Evolutionary conservation across 2,888 invertebrate species (phyloP).

Genomic region (Lymantria monacha): DNA sequence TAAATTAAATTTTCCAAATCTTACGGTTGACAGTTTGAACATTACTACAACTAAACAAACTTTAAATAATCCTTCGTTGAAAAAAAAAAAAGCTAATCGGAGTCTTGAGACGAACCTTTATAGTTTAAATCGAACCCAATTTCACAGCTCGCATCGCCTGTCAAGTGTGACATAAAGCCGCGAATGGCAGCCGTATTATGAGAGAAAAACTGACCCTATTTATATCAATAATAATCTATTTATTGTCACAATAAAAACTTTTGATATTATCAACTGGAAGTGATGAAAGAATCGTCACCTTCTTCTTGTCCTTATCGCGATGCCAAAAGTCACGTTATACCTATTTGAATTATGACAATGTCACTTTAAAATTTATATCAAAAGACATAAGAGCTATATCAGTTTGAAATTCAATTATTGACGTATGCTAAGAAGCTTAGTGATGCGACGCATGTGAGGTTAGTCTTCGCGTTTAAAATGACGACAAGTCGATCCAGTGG

Average conservation of each 20-base stretch:
- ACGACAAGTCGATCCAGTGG: constrained; percentile 61
- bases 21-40: constrained; percentile 46
- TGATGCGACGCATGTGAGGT: constrained; percentile 63
- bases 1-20: constrained; percentile 35
- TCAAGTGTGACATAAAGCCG: constrained; percentile 78
- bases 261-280: constrained; percentile 73
- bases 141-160: constrained; percentile 80
- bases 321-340: constrained; percentile 73
- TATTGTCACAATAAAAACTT: constrained; percentile 80
- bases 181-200: constrained; percentile 73
- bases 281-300: constrained; percentile 80
- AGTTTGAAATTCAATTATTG: constrained; percentile 22
- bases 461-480: constrained; percentile 59
- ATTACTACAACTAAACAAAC: constrained; percentile 72
- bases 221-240: constrained; percentile 80
- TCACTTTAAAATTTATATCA: constrained; percentile 14
- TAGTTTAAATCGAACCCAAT: constrained; percentile 77
- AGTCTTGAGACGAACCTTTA: constrained; percentile 72
- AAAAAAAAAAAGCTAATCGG: constrained; percentile 66
- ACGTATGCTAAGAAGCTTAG: constrained; percentile 76
- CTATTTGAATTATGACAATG: constrained; percentile 8
- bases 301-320: constrained; percentile 66
- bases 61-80: constrained; percentile 63
- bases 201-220: constrained; percentile 76
- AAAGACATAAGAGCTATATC: constrained; percentile 33